Evolutionary conservation across 1,140 invertebrate species (phyloP).

Genomic region (Pemphigus obesinymphae): DNA sequence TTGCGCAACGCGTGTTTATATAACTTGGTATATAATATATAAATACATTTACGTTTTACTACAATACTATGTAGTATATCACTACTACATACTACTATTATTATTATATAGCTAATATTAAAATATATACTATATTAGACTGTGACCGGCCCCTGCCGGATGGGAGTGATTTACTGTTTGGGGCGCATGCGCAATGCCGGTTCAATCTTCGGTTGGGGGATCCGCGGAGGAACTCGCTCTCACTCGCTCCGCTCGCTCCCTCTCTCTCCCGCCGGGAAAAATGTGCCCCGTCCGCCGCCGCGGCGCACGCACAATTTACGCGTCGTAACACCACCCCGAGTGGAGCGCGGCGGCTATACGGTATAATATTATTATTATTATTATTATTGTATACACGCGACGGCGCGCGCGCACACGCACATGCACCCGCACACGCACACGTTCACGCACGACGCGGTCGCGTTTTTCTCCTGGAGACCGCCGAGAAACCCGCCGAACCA

Average conservation of each 20-base stretch:
- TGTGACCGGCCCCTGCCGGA: not conserved
- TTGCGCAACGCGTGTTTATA: not conserved
- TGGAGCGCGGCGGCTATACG: not conserved
- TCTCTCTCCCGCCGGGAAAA: not conserved
- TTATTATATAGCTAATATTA: no score
- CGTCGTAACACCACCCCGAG: not conserved
- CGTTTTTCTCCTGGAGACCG: no score
- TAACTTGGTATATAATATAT: not conserved
- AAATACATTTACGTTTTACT: not conserved
- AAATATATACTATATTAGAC: no score
- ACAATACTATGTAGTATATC: not conserved
- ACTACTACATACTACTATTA: not conserved
- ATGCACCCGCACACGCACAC: not conserved
- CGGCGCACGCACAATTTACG: slow-evolving; percentile 11
- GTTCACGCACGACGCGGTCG: not conserved
- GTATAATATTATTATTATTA: not conserved
- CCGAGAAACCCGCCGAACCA: not conserved
- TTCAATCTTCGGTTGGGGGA: slow-evolving; percentile 34
- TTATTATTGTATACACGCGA: not conserved
- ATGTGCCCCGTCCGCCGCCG: slow-evolving; percentile 6
- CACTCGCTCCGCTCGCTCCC: not conserved
- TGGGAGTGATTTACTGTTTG: slow-evolving; percentile 10
- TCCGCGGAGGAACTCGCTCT: not conserved
- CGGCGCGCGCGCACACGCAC: not conserved
- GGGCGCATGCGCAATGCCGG: slow-evolving; percentile 7